Base-by-base conservation (phyloP, 2,797 vertebrate genomes). In the Acanthurus lineatus region DNA sequence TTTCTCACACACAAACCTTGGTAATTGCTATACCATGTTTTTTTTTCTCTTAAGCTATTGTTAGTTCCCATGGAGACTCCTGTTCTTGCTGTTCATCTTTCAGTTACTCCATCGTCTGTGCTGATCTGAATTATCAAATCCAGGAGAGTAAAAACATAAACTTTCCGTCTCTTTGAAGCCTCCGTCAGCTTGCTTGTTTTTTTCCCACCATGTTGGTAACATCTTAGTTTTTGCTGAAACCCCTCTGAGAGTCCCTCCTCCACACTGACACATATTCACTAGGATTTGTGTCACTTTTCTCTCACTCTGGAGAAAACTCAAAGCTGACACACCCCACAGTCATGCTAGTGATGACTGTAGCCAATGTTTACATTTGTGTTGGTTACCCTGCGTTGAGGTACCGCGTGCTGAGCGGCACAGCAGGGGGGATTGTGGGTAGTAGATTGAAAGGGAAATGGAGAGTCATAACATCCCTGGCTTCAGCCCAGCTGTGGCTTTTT, bases 401-500 rank as follows among this genome's bases (percentile, higher is more conserved):
- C 49, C 19, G 78, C 82, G 68, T 38, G 72, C 74, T 38, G 86
- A 77, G 82, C 45, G 9, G 44, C 81, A 45, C 38, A 47, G 42
- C 73, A 67, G 68, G 74, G 67, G 52, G 78, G 68, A 64, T 77
- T 85, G 51, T 75, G 66, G 67, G 77, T 93, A 89, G 94, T 91
- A 83, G 77, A 82, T 90, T 91, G 74, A 87, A 85, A 93, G 75
- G 83, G 70, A 90, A 90, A 83, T 73, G 12, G 75, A 88, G 88
- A 88, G 77, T 91, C 85, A 77, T 82, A 90, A 84, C 83, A 87
- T 88, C 82, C 84, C 70, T 58, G 78, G 71, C 66, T 20, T 73
- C 42, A 45, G 81, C 87, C 84, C 94, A 94, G 92, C 92, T 94
- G 94, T 88, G 91, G 79, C 90, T 92, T 88, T 90, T 92, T 91